phyloP scores from a whole-genome alignment of 2,113 vertebrate species.

The Podarcis raffonei region DNA sequence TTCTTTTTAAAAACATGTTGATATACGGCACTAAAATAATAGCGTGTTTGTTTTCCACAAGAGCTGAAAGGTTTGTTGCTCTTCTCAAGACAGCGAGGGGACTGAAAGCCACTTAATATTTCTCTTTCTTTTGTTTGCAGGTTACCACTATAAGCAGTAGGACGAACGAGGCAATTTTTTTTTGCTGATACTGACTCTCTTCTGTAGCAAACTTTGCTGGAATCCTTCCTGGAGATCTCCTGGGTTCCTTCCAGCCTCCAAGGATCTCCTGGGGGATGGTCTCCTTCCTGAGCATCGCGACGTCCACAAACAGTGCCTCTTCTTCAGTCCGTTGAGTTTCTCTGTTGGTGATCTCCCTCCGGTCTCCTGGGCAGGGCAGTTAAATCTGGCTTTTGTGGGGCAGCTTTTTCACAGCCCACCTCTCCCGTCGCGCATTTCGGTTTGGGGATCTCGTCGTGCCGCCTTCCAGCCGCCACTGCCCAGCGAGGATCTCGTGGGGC shows the following conservation, averaged over 20 bases:
- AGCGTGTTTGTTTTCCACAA: too few species aligned
- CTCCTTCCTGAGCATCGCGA: constrained; percentile 5
- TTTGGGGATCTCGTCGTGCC: background rate
- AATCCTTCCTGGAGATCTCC: constrained; percentile 57
- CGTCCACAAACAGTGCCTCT: background rate
- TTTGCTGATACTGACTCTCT: constrained; percentile 72
- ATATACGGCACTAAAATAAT: too few species aligned
- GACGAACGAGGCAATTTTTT: constrained; percentile 37
- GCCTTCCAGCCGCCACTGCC: too few species aligned
- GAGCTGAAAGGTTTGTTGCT: too few species aligned
- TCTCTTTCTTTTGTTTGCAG: constrained; percentile 61
- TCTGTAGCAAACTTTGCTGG: constrained; percentile 71
- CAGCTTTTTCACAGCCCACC: background rate
- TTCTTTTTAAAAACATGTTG: too few species aligned
- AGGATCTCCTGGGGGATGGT: constrained; percentile 54
- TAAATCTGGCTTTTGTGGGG: constrained; percentile 54
- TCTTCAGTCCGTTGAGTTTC: constrained; percentile 46
- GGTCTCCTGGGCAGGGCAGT: constrained; percentile 64
- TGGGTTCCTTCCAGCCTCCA: constrained; percentile 17
- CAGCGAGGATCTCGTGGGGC: too few species aligned
- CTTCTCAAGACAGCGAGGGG: too few species aligned
- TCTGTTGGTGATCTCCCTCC: constrained; percentile 9
- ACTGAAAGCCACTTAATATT: background rate
- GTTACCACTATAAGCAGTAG: constrained; percentile 78
- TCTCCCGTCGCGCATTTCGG: too few species aligned